Percentiles rank a stretch among this genome's conserved stretches.
Conservation (phyloP, 2,797 vertebrate genomes). For the Pseudochromis fuscus region DNA sequence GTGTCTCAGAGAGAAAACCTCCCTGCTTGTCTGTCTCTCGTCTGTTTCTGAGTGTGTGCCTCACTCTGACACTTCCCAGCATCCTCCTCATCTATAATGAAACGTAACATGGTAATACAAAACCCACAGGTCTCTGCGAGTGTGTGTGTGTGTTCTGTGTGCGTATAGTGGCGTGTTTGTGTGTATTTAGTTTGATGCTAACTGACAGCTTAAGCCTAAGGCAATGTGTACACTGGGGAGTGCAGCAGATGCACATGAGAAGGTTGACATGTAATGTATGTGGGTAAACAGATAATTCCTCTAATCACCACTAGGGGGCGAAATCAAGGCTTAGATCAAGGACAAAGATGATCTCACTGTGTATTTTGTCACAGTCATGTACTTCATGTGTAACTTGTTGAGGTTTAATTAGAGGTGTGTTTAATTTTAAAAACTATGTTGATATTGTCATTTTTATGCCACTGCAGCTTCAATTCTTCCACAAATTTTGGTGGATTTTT, state of each 20-base stretch:
- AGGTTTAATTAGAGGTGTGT: too few relatives aligned
- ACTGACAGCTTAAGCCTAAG: constrained; percentile 69
- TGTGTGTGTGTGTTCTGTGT: constrained; percentile 10
- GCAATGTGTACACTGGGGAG: constrained; percentile 52
- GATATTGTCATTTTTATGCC: too few relatives aligned
- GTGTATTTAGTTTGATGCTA: constrained; percentile 49
- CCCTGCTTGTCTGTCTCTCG: constrained; percentile 26
- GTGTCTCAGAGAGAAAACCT: not conserved
- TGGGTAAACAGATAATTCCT: constrained; percentile 30
- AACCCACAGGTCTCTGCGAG: constrained; percentile 30
- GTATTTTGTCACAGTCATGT: too few relatives aligned
- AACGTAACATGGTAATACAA: constrained; percentile 68
- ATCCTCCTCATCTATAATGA: constrained; percentile 75
- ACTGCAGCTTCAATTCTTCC: too few relatives aligned
- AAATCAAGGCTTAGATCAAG: not conserved
- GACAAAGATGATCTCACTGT: not conserved
- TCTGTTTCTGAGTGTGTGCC: constrained; percentile 49
- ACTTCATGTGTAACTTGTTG: too few relatives aligned
- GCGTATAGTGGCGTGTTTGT: constrained; percentile 13
- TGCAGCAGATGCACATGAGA: constrained; percentile 42
- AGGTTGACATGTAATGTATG: constrained; percentile 14
- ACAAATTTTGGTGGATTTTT: too few relatives aligned
- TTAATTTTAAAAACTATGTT: too few relatives aligned
- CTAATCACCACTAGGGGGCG: constrained; percentile 44
- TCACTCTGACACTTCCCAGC: constrained; percentile 60